phyloP scores from a whole-genome alignment of 2,113 vertebrate species.

The Oxyruncus cristatus region DNA sequence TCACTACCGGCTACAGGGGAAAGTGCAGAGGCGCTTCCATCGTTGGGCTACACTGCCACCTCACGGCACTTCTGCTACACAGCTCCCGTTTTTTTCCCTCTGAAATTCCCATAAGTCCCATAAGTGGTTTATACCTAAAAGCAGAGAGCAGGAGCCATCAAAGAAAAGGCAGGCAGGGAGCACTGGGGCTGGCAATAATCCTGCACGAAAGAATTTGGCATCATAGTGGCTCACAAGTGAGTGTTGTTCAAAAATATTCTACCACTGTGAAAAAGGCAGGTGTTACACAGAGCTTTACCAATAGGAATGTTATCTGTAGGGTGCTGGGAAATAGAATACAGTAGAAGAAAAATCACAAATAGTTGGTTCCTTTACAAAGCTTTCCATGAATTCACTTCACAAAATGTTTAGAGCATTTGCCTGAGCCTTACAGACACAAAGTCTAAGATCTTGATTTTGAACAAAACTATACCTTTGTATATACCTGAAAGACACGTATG shows the following conservation, averaged over 20 bases:
- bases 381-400: background rate
- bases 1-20: fast-evolving
- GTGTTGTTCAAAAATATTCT: background rate
- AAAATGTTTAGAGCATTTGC: background rate
- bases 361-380: background rate
- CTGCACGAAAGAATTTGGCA: background rate
- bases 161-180: background rate
- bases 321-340: background rate
- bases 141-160: background rate
- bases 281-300: background rate
- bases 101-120: fast-evolving
- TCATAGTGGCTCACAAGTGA: background rate
- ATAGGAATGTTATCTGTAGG: background rate
- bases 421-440: background rate
- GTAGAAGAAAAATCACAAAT: background rate
- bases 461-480: background rate
- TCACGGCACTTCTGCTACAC: background rate
- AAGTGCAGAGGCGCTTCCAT: background rate
- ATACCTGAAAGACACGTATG: background rate
- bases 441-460: background rate
- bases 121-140: background rate
- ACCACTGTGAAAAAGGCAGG: background rate
- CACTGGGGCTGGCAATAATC: background rate
- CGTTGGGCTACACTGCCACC: background rate
- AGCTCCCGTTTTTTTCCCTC: fast-evolving